Conservation (phyloP, 2,113 vertebrate genomes). For the Heterotilapia buettikoferi region DNA sequence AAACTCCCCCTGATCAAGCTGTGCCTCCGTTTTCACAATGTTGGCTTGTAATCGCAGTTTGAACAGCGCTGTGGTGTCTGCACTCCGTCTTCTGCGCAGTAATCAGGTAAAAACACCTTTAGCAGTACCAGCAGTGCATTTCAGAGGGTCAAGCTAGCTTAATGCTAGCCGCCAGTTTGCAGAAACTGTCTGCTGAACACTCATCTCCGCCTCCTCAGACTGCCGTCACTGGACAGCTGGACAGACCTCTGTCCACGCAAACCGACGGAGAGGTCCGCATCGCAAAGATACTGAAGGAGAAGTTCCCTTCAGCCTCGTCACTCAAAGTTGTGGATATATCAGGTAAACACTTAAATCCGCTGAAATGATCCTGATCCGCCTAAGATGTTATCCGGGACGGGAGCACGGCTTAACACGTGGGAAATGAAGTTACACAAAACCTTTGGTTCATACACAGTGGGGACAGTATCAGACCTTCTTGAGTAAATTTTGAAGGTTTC, state of each 20-base stretch:
- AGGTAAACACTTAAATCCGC: constrained; percentile 59
- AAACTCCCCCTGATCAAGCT: background rate
- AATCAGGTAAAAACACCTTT: constrained; percentile 23
- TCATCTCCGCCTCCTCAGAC: constrained; percentile 26
- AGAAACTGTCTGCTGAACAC: background rate
- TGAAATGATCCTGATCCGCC: background rate
- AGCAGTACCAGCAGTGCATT: background rate
- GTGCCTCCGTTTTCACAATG: background rate
- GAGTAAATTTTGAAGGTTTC: background rate
- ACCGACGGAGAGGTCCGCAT: constrained; percentile 81
- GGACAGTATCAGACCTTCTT: background rate
- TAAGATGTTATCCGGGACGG: background rate
- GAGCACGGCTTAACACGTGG: background rate
- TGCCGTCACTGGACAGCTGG: background rate
- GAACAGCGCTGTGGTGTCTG: background rate
- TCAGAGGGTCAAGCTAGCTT: background rate
- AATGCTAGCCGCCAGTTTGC: background rate
- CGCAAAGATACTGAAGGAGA: constrained; percentile 73
- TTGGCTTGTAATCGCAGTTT: background rate
- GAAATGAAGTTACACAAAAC: background rate
- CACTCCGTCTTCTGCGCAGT: constrained; percentile 29
- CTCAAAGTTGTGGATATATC: constrained; percentile 90
- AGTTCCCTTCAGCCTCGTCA: constrained; percentile 80
- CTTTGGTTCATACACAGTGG: background rate
- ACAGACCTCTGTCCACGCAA: constrained; percentile 66